These are phyloP conservation scores for Odobenus rosmarus DNA, from an alignment of 2,113 vertebrate species.

Conservation along the genomic window DNA sequence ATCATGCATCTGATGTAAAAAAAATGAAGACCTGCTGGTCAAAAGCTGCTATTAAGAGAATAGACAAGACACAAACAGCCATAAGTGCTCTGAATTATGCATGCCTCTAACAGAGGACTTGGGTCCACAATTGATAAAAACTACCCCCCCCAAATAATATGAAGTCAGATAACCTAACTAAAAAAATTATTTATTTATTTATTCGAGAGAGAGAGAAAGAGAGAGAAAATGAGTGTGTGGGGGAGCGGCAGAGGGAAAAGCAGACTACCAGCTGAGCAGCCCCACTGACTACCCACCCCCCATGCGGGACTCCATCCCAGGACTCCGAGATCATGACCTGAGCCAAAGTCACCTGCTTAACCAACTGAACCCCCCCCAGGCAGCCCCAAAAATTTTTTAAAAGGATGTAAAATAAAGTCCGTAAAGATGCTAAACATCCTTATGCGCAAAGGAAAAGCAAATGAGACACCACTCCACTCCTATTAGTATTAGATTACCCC, in stretches of 20 bases:
- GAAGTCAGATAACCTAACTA: neutral
- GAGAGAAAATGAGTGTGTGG: too few species aligned
- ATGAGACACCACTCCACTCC: neutral
- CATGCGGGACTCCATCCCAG: too few species aligned
- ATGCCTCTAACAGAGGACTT: neutral
- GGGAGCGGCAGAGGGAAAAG: too few species aligned
- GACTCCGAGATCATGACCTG: too few species aligned
- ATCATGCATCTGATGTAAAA: neutral
- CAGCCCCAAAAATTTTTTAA: too few species aligned
- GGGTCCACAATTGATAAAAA: neutral
- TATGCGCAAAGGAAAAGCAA: neutral
- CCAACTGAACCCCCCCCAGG: too few species aligned
- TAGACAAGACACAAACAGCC: neutral
- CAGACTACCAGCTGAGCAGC: too few species aligned
- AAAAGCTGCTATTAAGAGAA: neutral
- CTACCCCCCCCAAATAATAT: neutral
- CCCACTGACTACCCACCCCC: too few species aligned
- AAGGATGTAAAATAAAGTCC: neutral
- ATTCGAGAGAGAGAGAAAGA: too few species aligned
- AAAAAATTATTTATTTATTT: neutral
- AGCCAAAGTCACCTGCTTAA: too few species aligned
- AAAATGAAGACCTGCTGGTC: neutral
- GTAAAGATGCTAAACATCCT: neutral
- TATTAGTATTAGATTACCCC: neutral
- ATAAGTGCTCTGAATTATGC: neutral